A percentile compares a stretch with the other conserved stretches of the same genome.
These are phyloP conservation scores for Cheilinus undulatus DNA, from an alignment of 2,113 vertebrate species.

Conservation along the genomic window DNA sequence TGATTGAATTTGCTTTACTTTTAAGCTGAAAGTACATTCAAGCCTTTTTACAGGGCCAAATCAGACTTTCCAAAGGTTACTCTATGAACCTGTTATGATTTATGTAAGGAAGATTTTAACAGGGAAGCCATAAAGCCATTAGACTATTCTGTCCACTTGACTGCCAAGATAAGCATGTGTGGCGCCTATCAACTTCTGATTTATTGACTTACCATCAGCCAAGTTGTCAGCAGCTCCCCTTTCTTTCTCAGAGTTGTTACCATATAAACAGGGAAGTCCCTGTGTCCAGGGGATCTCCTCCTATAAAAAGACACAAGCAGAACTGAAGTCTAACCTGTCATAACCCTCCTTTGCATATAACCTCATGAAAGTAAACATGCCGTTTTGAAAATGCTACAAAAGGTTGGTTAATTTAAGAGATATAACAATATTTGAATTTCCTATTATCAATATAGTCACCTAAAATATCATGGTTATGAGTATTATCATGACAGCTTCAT, in stretches of 20 bases:
- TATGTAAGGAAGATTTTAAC: background rate
- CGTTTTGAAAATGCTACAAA: background rate
- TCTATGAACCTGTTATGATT: background rate
- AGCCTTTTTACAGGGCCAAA: background rate
- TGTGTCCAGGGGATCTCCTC: background rate
- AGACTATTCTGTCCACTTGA: background rate
- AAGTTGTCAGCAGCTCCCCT: background rate
- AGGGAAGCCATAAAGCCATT: background rate
- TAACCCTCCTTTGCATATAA: too few species aligned
- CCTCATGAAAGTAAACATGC: too few species aligned
- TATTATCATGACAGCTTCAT: too few species aligned
- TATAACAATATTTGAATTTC: too few species aligned
- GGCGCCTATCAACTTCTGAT: background rate
- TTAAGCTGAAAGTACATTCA: background rate
- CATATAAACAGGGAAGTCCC: background rate
- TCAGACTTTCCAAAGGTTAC: background rate
- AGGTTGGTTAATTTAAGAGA: background rate
- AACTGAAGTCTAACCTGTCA: background rate
- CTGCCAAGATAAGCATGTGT: background rate
- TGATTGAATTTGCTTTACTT: background rate
- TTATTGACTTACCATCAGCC: background rate
- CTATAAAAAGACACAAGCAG: background rate
- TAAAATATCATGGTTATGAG: too few species aligned
- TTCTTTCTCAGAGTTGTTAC: background rate
- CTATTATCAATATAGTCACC: too few species aligned